A percentile compares a stretch with the other conserved stretches of the same genome.
Evolutionary conservation across 2,113 vertebrate species (phyloP).

Genomic region (Zapus hudsonius): DNA sequence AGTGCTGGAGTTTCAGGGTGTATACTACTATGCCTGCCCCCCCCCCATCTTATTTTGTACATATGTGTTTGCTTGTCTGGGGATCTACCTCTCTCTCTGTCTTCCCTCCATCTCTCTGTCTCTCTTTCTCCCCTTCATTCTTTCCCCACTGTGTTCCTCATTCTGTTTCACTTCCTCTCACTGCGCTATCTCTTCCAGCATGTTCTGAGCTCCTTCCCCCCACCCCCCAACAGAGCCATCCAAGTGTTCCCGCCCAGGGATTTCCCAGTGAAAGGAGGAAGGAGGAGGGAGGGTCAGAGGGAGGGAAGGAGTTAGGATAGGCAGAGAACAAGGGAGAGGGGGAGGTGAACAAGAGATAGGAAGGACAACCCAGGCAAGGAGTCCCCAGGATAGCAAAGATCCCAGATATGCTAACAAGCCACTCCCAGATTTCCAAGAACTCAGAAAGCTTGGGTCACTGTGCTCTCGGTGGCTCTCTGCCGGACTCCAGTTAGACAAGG

Average conservation of each 20-base stretch:
- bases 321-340: background rate
- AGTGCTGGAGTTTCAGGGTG: background rate
- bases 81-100: background rate
- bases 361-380: background rate
- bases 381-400: background rate
- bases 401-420: background rate
- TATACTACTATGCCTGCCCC: background rate
- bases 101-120: too few species aligned
- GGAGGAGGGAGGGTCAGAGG: background rate
- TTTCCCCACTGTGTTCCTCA: too few species aligned
- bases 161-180: background rate
- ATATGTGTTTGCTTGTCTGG: background rate
- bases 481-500: background rate
- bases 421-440: conserved; percentile 40
- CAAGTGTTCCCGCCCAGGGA: background rate
- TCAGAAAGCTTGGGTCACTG: background rate
- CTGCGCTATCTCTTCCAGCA: background rate
- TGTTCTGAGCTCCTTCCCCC: too few species aligned
- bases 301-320: background rate
- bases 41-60: background rate
- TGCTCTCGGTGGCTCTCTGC: background rate
- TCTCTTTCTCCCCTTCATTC: background rate
- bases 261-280: background rate
- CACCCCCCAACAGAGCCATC: too few species aligned
- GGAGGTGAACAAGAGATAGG: background rate